Evolutionary conservation across 2,113 vertebrate genomes (phyloP), one percentile per base, ranked within the genome.

Genomic region (Cheilinus undulatus): DNA sequence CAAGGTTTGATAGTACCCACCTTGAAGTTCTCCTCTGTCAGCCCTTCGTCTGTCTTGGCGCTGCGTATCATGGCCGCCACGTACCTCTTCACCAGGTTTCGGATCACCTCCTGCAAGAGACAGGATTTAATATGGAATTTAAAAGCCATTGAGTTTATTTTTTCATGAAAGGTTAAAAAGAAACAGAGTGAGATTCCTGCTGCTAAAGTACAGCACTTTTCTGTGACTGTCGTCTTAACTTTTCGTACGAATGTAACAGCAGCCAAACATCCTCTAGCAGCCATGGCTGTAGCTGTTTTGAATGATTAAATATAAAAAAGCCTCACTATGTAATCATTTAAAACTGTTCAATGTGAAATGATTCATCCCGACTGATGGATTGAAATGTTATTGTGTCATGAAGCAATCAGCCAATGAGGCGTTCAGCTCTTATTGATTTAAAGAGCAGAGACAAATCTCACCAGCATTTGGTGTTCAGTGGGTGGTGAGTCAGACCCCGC

Each of bases 11-110:
- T 34, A 15, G 20, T 0, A 49, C 82, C 87, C 77, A 98, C 97
- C 96, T 99, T 99, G 64, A 99, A 99, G 75, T 98, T 99, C 86
- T 99, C 97, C 91, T 99, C 97, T 0, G 97, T 98, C 83, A 99
- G 92, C 1, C 97, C 97, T 81, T 99, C 97, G 0, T 96, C 97
- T 23, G 95, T 97, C 94, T 98, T 99, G 61, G 96, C 96, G 79
- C 96, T 98, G 86, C 97, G 94, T 79, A 99, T 97, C 97, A 99
- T 99, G 71, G 97, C 97, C 34, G 97, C 97, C 10, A 99, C 95
- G 0, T 99, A 99, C 63, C 97, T 90, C 91, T 99, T 99, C 85
- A 98, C 97, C 87, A 99, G 94, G 92, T 84, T 97, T 48, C 96
- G 93, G 84, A 99, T 99, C 86, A 99, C 97, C 91, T 98, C 97